Conservation (phyloP, 1,140 invertebrate genomes). For the Drosophila fuyamai region DNA sequence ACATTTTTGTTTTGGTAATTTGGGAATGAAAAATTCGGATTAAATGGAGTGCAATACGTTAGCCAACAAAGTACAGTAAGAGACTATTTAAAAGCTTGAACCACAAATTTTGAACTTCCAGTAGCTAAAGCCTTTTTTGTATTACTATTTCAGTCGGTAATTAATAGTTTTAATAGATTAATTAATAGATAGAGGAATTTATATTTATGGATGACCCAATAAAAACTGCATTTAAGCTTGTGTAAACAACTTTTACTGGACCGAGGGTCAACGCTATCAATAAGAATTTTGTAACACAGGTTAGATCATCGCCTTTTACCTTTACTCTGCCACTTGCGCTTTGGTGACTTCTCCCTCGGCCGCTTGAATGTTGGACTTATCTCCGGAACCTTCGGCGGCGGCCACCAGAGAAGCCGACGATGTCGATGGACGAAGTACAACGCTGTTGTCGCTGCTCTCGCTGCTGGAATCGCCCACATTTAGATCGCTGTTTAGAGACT, state of each 20-base stretch:
- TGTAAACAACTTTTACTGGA: conserved; percentile 53
- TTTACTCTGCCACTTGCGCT: conserved; percentile 31
- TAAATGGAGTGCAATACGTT: conserved; percentile 22
- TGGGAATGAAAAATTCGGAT: conserved; percentile 18
- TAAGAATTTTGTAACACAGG: conserved; percentile 56
- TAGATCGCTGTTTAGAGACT: conserved; percentile 43
- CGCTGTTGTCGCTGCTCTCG: conserved; percentile 70
- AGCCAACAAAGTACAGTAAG: background rate
- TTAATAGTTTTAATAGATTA: too few relatives aligned
- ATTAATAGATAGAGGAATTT: too few relatives aligned
- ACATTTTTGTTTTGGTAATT: conserved; percentile 27
- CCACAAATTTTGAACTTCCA: background rate
- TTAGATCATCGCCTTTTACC: background rate
- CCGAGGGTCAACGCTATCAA: conserved; percentile 55
- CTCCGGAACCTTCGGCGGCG: conserved; percentile 50
- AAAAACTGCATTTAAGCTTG: conserved; percentile 3
- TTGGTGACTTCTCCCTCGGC: conserved; percentile 21
- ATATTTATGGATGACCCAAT: background rate
- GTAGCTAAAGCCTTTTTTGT: too few relatives aligned
- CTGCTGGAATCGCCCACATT: conserved; percentile 73
- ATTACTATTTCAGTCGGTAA: too few relatives aligned
- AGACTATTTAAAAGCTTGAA: background rate
- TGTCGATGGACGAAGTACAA: conserved; percentile 54
- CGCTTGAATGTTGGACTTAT: conserved; percentile 29
- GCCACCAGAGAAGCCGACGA: conserved; percentile 49